A percentile compares a stretch with the other conserved stretches of the same genome.
Conservation (phyloP, 1,140 invertebrate species). For the Pogonomyrmex californicus region DNA sequence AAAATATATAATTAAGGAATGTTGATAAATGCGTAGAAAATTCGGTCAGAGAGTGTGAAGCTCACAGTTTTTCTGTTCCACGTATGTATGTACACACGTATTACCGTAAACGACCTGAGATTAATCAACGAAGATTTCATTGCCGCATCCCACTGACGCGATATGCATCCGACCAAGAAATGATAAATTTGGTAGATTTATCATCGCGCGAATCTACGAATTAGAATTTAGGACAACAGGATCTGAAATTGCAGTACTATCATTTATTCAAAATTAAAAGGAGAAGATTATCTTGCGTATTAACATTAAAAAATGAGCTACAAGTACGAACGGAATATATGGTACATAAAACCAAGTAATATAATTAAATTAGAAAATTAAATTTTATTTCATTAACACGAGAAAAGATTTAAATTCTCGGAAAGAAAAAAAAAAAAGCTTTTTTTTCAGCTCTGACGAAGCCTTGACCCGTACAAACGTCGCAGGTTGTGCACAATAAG, state of each 20-base stretch:
- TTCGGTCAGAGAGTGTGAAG: background rate
- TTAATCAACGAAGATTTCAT: slow-evolving; percentile 42
- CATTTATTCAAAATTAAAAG: background rate
- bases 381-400: background rate
- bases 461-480: background rate
- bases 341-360: slow-evolving; percentile 3
- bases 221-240: background rate
- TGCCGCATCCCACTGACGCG: background rate
- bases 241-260: background rate
- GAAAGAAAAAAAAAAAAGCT: background rate
- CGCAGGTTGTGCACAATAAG: slow-evolving; percentile 11
- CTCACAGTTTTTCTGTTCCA: slow-evolving; percentile 18
- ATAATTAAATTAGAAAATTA: background rate
- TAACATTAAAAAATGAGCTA: background rate
- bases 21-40: slow-evolving; percentile 23
- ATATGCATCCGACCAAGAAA: background rate
- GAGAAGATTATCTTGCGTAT: background rate
- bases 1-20: background rate
- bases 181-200: slow-evolving; percentile 26
- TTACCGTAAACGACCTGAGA: background rate
- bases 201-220: background rate
- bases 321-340: background rate
- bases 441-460: slow-evolving; percentile 15
- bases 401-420: background rate
- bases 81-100: background rate